phyloP scores from a whole-genome alignment of 2,888 invertebrate genomes.

The Parnassius glacialis region DNA sequence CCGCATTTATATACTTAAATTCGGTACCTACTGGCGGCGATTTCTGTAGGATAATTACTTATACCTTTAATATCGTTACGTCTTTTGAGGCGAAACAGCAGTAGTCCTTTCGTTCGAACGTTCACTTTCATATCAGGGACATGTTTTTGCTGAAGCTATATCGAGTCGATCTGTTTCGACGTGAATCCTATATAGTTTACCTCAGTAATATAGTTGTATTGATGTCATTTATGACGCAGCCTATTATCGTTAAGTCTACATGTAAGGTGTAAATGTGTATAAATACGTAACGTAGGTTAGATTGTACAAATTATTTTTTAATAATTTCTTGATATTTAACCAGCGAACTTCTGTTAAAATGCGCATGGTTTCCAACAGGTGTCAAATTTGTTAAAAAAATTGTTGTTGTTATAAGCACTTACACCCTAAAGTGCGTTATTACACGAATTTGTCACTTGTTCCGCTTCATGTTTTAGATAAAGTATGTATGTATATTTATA shows the following conservation, averaged over 20 bases:
- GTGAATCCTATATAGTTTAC: conserved; percentile 77
- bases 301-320: conserved; percentile 71
- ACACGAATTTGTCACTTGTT: conserved; percentile 48
- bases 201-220: conserved; percentile 75
- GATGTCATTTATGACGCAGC: conserved; percentile 77
- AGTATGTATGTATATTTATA: conserved; percentile 36
- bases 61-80: neutral
- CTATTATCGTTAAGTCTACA: conserved; percentile 77
- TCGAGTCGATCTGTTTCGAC: conserved; percentile 56
- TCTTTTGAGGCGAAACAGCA: conserved; percentile 29
- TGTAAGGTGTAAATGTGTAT: conserved; percentile 73
- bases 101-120: conserved; percentile 47
- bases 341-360: conserved; percentile 30
- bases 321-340: conserved; percentile 53
- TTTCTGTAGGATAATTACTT: too few species aligned
- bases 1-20: neutral
- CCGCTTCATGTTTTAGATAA: conserved; percentile 30
- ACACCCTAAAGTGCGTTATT: conserved; percentile 44
- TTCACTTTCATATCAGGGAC: conserved; percentile 61
- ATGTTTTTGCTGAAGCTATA: conserved; percentile 58
- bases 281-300: conserved; percentile 59
- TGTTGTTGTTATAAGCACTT: conserved; percentile 50
- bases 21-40: too few species aligned
- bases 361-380: conserved; percentile 37
- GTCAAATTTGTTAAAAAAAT: conserved; percentile 44